Conservation (phyloP, 2,888 invertebrate species). For the Tenthredo notha region DNA sequence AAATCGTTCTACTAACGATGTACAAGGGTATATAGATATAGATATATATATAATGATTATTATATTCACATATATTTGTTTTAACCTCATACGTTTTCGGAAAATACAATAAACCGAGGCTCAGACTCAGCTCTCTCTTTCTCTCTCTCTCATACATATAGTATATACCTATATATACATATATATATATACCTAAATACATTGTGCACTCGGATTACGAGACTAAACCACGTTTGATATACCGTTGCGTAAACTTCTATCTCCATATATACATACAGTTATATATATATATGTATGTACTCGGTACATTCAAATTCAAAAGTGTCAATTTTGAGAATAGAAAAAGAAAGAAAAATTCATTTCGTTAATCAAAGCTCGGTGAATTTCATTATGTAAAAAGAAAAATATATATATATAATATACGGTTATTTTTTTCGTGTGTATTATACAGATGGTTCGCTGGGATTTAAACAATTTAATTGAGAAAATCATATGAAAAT, state of each 20-base stretch:
- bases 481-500: too few species aligned
- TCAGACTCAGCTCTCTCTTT: not conserved
- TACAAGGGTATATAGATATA: too few species aligned
- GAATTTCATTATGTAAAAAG: too few species aligned
- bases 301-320: not conserved
- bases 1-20: not conserved
- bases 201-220: slow-evolving; percentile 4
- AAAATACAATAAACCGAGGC: slow-evolving; percentile 3
- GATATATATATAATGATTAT: not conserved
- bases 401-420: too few species aligned
- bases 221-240: slow-evolving; percentile 14
- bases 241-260: not conserved
- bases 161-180: not conserved
- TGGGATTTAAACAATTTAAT: too few species aligned
- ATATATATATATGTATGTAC: not conserved
- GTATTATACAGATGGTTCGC: too few species aligned
- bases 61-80: not conserved
- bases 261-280: not conserved
- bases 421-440: too few species aligned
- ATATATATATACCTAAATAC: not conserved
- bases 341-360: not conserved
- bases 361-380: too few species aligned
- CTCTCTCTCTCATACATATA: not conserved
- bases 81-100: not conserved
- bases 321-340: not conserved